Evolutionary conservation across 2,888 invertebrate species (phyloP), one percentile per base, ranked within the genome.

Genomic region (Tanaodytes sp.): DNA sequence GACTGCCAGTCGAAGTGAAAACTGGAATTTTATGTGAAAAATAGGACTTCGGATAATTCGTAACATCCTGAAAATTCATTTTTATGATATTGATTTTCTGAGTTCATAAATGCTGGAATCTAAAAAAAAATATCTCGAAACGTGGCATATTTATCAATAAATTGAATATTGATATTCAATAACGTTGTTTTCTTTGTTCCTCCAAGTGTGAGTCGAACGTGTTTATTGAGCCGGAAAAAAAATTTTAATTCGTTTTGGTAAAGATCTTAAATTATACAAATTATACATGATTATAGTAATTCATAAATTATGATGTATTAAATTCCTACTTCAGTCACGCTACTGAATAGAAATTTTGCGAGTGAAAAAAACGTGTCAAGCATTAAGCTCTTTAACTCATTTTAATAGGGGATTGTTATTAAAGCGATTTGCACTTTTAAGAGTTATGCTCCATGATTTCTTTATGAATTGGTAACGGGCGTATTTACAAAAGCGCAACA

Each of bases 321-420:
- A 48, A 39, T 51, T 61, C 37, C 54, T 59, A 54, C 37, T 42
- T 66, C 18, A 31, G 57, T 67, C 67, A 67, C 67, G 67, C 67
- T 43, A 67, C 51, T 43, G 61, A 36, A 55, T 49, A 57, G 55
- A 62, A 67, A 54, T 55, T 66, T 43, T 8, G 33, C 39, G n/a
- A 18, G 33, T 37, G 45, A 9, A 51, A 39, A 49, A 48, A 62
- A 61, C 67, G 55, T 62, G 67, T 51, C 55, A 51, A 45, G 51
- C 48, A 55, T 61, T 55, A 43, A 39, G 23, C 39, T 37, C n/a
- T 43, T 58, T 58, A n/a, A 54, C n/a, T 59, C 52, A 51, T 46
- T 42, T 58, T 59, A 52, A 46, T 58, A 37, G 39, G 19, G 16
- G 5, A 37, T 23, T 23, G 5, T 5, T 23, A 23, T 5, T 23